phyloP scores from a whole-genome alignment of 2,797 vertebrate genomes.

The Phrynocephalus forsythii region DNA sequence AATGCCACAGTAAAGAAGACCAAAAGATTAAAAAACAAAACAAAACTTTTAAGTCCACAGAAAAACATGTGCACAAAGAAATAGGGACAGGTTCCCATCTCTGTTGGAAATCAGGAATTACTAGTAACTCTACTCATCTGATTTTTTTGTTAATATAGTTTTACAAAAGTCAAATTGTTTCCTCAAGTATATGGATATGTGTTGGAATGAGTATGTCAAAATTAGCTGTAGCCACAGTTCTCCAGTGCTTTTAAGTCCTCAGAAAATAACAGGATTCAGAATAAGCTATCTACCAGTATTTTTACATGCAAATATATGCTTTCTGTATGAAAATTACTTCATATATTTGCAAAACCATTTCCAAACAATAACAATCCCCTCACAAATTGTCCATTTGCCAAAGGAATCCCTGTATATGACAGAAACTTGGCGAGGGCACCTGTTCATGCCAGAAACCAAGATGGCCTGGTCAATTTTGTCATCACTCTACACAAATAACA shows the following conservation, averaged over 20 bases:
- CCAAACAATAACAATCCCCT: neutral
- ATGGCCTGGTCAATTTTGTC: neutral
- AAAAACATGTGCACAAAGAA: conserved; percentile 28
- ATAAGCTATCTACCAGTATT: neutral
- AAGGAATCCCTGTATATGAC: neutral
- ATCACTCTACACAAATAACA: neutral
- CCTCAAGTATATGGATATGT: neutral
- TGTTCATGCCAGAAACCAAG: too few relatives aligned
- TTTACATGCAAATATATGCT: conserved; percentile 7
- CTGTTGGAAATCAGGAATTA: conserved; percentile 27
- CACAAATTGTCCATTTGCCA: neutral
- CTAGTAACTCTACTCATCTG: conserved; percentile 31
- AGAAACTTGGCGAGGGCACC: too few relatives aligned
- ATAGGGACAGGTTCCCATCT: conserved; percentile 20
- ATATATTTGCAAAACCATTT: neutral
- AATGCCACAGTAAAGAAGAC: conserved; percentile 14
- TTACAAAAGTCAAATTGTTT: conserved; percentile 53
- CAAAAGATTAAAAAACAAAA: neutral
- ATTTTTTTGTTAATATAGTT: conserved; percentile 36
- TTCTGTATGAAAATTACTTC: neutral
- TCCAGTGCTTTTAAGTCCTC: conserved; percentile 8
- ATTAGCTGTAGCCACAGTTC: conserved; percentile 50
- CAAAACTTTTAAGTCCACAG: neutral
- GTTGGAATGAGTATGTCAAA: neutral
- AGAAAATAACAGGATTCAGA: neutral